Conservation (phyloP, 2,113 vertebrate species). For the Pterocles orientalis region DNA sequence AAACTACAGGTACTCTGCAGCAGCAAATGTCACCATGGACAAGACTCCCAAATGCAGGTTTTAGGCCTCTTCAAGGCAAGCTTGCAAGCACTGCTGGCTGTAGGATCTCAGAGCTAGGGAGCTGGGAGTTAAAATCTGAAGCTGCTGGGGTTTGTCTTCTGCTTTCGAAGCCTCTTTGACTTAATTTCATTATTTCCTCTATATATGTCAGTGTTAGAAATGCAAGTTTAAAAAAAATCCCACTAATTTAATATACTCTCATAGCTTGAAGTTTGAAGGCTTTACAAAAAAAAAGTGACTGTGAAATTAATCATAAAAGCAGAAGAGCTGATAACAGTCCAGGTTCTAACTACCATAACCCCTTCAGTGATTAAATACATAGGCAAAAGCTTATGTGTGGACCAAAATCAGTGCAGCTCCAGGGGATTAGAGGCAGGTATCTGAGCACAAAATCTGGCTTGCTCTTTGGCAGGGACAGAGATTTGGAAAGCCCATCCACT, state of each 20-base stretch:
- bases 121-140: neutral
- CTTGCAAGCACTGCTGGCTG: no score
- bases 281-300: neutral
- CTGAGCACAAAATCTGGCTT: neutral
- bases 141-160: neutral
- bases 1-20: neutral
- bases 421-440: neutral
- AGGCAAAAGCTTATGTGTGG: neutral
- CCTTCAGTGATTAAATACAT: neutral
- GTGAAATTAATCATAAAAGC: neutral
- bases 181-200: neutral
- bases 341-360: neutral
- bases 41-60: neutral
- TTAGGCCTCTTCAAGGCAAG: neutral
- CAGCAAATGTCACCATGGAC: neutral
- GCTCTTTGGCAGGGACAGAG: neutral
- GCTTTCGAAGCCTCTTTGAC: neutral
- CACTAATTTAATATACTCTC: neutral
- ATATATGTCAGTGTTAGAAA: neutral
- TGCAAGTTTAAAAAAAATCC: neutral
- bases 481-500: neutral
- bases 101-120: neutral
- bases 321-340: neutral
- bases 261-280: neutral
- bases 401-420: neutral